phyloP scores from a whole-genome alignment of 2,113 vertebrate genomes.

The Serinus canaria region DNA sequence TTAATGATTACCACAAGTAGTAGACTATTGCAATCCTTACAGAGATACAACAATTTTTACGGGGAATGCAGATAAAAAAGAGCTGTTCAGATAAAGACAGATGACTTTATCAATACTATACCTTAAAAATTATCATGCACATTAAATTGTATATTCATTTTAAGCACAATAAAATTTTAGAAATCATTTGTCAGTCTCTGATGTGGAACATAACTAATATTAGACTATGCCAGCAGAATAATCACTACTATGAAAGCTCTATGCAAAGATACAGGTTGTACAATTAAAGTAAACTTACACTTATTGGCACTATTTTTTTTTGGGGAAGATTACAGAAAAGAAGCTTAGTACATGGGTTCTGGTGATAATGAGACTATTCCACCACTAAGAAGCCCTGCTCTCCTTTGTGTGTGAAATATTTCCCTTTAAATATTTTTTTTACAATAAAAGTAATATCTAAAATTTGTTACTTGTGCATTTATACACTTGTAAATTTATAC shows the following conservation, averaged over 20 bases:
- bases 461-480: not conserved
- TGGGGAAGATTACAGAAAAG: not conserved
- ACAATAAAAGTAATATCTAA: not conserved
- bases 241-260: not conserved
- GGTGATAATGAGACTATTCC: not conserved
- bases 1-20: not conserved
- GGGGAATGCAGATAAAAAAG: not conserved
- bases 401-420: not conserved
- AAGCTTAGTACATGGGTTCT: not conserved
- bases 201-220: not conserved
- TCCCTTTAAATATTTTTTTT: not conserved
- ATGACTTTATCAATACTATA: not conserved
- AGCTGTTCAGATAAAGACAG: not conserved
- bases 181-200: not conserved
- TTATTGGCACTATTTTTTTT: not conserved
- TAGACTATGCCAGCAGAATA: not conserved
- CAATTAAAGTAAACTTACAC: not conserved
- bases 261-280: not conserved
- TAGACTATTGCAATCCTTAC: not conserved
- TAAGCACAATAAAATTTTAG: not conserved
- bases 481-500: not conserved
- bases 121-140: not conserved
- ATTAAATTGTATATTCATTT: not conserved
- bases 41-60: not conserved
- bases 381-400: not conserved